Evolutionary conservation across 2,113 vertebrate species (phyloP), one percentile per base, ranked within the genome.

Genomic region (Perca schrenkii): DNA sequence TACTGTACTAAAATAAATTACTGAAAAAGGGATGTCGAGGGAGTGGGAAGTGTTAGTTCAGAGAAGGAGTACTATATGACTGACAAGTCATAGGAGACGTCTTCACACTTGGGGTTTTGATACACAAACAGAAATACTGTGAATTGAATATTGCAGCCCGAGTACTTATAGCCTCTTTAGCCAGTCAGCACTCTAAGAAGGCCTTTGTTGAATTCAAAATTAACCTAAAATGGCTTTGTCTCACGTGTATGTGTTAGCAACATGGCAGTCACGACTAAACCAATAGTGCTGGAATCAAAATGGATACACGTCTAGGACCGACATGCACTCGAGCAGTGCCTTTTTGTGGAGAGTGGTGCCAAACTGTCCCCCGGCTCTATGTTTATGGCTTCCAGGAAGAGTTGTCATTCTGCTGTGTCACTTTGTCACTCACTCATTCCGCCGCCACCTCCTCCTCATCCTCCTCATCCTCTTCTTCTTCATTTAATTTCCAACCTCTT

Each of bases 321-420:
- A 66, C 76, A 40, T 16, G 47, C 64, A 40, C 53, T 74, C 1
- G 5, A 80, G 64, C 69, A 40, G 34, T 16, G 65, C 63, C 80
- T 72, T 43, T 71, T 69, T 69, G 63, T n/a, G 16, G 68, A 85
- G 62, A 74, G 25, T 49, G 76, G 71, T 49, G 79, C 71, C 61
- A 65, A 54, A 75, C 79, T 88, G 63, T 87, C 82, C 66, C 53
- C 57, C 86, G 46, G 74, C 77, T 90, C 82, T 76, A 66, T 65
- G 65, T 86, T 86, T 82, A 79, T 78, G 14, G 89, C 93, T 91
- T 86, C 79, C 83, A 91, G 93, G 85, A 90, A 54, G 78, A 86
- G 67, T 86, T 90, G 93, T 94, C 92, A 93, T 82, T 93, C 82
- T 10, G 77, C 82, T 84, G 75, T 87, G 80, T 87, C 79, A 78